Conservation (phyloP, 2,113 vertebrate genomes). For the Spea bombifrons region DNA sequence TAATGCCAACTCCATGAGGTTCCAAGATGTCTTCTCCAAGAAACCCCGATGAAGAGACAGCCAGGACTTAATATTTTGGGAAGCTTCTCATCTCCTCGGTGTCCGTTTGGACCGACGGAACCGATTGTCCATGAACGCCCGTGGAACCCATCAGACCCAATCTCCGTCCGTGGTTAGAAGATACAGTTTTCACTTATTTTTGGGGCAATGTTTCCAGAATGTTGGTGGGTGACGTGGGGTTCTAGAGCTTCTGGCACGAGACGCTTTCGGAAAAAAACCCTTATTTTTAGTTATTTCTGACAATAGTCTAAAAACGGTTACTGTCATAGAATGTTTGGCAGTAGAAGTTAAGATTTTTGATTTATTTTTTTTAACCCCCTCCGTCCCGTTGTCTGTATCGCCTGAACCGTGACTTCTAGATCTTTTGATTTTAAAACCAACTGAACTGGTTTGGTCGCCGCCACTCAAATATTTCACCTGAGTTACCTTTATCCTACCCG, state of each 20-base stretch:
- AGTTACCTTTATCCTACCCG: neutral
- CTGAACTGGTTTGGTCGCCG: constrained; percentile 3
- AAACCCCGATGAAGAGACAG: too few species aligned
- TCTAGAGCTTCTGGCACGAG: neutral
- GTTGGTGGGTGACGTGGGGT: too few species aligned
- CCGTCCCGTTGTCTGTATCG: neutral
- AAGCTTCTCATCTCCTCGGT: too few species aligned
- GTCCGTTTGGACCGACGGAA: too few species aligned
- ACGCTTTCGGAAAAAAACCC: neutral
- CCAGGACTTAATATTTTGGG: too few species aligned
- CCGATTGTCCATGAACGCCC: too few species aligned
- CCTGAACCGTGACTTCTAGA: neutral
- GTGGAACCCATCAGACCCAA: too few species aligned
- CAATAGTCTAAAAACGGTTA: neutral
- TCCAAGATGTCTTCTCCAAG: too few species aligned
- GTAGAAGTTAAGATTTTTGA: neutral
- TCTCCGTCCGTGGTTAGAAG: too few species aligned
- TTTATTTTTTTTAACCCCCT: neutral
- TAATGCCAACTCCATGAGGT: too few species aligned
- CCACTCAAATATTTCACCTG: neutral
- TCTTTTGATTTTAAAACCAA: constrained; percentile 3
- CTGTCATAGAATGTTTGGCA: neutral
- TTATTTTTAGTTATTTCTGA: neutral
- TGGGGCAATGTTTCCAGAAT: too few species aligned
- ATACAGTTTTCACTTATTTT: too few species aligned